These are phyloP conservation scores for Platichthys flesus DNA, from an alignment of 2,113 vertebrate species.

Conservation along the genomic window DNA sequence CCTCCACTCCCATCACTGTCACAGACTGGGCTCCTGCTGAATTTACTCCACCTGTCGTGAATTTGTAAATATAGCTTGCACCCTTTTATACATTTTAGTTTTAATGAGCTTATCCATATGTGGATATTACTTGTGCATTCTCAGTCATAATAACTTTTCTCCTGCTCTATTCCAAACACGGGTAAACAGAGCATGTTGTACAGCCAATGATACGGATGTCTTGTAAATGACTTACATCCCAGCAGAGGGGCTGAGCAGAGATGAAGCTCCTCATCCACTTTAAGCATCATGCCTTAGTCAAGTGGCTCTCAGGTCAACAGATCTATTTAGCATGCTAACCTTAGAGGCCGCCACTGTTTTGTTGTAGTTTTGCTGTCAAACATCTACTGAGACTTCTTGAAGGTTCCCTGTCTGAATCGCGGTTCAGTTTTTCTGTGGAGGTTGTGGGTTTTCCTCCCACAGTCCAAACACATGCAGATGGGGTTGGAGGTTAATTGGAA, in stretches of 20 bases:
- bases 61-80: not conserved
- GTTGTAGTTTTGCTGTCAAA: not conserved
- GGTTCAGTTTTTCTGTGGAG: too few species aligned
- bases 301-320: constrained; percentile 28
- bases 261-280: constrained; percentile 70
- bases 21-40: too few species aligned
- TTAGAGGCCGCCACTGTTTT: not conserved
- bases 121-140: not conserved
- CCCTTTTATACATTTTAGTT: not conserved
- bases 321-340: constrained; percentile 28
- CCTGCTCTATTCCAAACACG: not conserved
- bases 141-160: not conserved
- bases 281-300: constrained; percentile 34
- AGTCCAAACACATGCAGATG: not conserved
- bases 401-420: not conserved
- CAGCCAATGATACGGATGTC: constrained; percentile 26
- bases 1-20: constrained; percentile 18
- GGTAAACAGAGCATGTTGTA: constrained; percentile 14
- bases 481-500: too few species aligned
- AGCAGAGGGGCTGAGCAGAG: constrained; percentile 38
- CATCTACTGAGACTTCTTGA: not conserved
- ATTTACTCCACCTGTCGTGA: too few species aligned
- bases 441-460: too few species aligned
- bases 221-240: constrained; percentile 53
- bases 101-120: not conserved